Base-by-base conservation (phyloP, 2,888 invertebrate species). In the Noctua comes region DNA sequence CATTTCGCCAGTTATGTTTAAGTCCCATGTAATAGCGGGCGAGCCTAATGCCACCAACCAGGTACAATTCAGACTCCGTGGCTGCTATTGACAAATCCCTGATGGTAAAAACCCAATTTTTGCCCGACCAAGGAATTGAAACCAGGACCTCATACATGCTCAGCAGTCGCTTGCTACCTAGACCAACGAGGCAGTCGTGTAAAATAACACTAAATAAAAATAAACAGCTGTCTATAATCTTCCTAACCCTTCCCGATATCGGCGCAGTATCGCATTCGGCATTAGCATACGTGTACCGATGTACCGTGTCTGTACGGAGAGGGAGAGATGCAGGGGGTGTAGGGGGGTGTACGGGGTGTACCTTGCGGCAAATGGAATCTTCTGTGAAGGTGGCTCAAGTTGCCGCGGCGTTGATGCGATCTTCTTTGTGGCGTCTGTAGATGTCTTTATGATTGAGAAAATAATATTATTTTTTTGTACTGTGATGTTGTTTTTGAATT, bases 351-450 rank as follows among this genome's bases (percentile, higher is more conserved):
- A 11, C 4, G 18, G 36, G 48, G 1, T 31, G 46, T 46, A 18
- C 40, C 84, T 83, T 78, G 78, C 78, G 72, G 86, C 76, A 84
- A 84, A 84, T 84, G 86, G 86, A 86, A 86, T 86, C 83, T 86
- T 59, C 40, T 86, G 76, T 76, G 65, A 76, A 79, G 83, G 54
- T 73, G 84, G 84, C 79, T 83, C 69, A 83, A 83, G 78, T 70
- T 71, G 66, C 46, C 24, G 65, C 36, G 59, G 75, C 27, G 59
- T 54, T 76, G 68, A 83, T 84, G 68, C 72, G 62, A 73, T 57
- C 54, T 57, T 85, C 71, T 75, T 71, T 73, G 59, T 84, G 73
- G 36, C 43, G 24, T 62, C 21, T 54, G 59, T 76, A 13, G 8
- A 51, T 31, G 40, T n/a, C 54, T 59, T 81, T 36, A 24, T 69